A percentile compares a stretch with the other conserved stretches of the same genome.
Conservation (phyloP, 1,140 invertebrate species). For the Aphelinus certus region DNA sequence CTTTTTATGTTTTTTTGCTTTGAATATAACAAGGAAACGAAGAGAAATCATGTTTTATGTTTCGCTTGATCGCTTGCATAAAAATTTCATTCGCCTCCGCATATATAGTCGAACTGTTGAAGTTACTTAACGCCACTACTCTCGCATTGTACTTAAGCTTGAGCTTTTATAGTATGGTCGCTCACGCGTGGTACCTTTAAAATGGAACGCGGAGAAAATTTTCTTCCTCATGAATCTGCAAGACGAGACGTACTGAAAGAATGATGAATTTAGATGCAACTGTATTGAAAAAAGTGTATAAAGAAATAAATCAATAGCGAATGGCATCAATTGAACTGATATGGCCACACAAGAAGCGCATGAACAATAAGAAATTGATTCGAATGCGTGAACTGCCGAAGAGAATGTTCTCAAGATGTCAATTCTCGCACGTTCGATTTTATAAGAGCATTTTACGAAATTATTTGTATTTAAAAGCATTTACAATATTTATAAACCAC, state of each 20-base stretch:
- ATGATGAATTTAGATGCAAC: too few species aligned
- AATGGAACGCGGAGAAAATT: slow-evolving; percentile 28
- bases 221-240: background rate
- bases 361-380: background rate
- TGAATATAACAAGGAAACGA: slow-evolving; percentile 3
- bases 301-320: background rate
- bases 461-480: slow-evolving; percentile 49
- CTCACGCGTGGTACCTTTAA: slow-evolving; percentile 32
- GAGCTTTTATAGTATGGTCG: slow-evolving; percentile 27
- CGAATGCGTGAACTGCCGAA: slow-evolving; percentile 24
- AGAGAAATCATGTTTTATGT: slow-evolving; percentile 18
- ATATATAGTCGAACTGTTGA: slow-evolving; percentile 39
- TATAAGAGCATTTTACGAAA: slow-evolving; percentile 48
- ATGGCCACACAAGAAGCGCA: background rate
- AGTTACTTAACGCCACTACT: slow-evolving; percentile 50
- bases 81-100: slow-evolving; percentile 28
- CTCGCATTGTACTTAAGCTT: slow-evolving; percentile 45
- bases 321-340: background rate
- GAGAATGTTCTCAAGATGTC: slow-evolving; percentile 26
- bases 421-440: slow-evolving; percentile 39
- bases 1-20: slow-evolving; percentile 38
- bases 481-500: slow-evolving; percentile 43
- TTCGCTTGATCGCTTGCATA: background rate
- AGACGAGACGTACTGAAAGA: too few species aligned
- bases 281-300: slow-evolving; percentile 2